Base-by-base conservation (phyloP, 2,888 invertebrate species). In the Scrobipalpa atriplicella region DNA sequence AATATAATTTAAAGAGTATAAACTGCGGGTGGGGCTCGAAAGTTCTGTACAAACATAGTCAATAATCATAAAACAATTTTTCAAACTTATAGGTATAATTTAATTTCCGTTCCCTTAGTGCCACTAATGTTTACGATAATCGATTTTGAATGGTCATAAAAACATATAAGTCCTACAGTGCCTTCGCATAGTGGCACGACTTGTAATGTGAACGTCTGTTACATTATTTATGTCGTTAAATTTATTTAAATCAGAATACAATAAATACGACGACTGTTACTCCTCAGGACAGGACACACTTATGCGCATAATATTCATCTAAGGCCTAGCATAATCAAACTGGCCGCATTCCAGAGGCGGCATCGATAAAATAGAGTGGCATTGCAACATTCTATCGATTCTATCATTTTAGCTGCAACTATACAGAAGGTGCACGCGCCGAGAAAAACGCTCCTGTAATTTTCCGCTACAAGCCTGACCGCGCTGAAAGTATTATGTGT, bases 391-490 rank as follows among this genome's bases (percentile, higher is more conserved):
- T 72, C 74, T 70, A 81, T 78, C 71, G 80, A 79, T 81, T 78
- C 72, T 76, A 80, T 77, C 75, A 69, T 69, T 75, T 69, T 68
- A 69, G 69, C 75, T 72, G 69, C 68, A 67, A 70, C 68, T 69
- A 70, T 70, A 66, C 67, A 69, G 72, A 73, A 74, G 73, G 73
- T 68, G 76, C 79, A 80, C 77, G 78, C 73, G 77, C 76, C 75
- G 73, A 79, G 82, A 84, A 83, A 83, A 84, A 75, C 78, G 69
- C 75, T 79, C 72, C 73, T 72, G 76, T 76, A 85, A 86, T 85
- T 83, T 84, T 73, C 75, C 82, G 79, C 81, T 81, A 80, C 83
- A 80, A 80, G 84, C 81, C 73, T 81, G 79, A 85, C 74, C 78
- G 81, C 78, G 68, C 79, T 79, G 76, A 77, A 81, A 79, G 73